Percentiles rank a stretch among this genome's conserved stretches.
These are phyloP conservation scores for Arvicanthis niloticus DNA, from an alignment of 2,113 vertebrate genomes.

Conservation along the genomic window DNA sequence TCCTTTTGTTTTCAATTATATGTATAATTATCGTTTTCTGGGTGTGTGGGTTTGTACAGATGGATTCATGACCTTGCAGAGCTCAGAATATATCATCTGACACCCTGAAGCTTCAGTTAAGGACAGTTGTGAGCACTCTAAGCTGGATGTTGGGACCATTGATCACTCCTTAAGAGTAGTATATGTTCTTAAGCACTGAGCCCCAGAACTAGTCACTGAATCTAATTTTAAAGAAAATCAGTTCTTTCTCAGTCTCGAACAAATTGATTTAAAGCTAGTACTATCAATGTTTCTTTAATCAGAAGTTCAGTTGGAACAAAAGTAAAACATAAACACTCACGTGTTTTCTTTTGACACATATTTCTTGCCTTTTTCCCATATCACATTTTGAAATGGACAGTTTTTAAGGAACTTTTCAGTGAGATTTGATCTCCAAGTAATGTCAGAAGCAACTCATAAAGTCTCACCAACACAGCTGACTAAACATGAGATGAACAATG, in stretches of 20 bases:
- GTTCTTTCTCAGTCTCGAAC: not conserved
- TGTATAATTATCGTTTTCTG: not conserved
- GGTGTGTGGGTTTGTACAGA: not conserved
- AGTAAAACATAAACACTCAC: not conserved
- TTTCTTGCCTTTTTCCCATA: not conserved
- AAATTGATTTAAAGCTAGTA: not conserved
- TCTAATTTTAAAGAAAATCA: not conserved
- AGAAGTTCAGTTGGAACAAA: not conserved
- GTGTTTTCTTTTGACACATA: not conserved
- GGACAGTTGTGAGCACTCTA: not conserved
- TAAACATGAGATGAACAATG: not conserved
- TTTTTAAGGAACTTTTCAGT: not conserved
- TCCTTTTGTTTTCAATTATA: not conserved
- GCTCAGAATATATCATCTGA: not conserved
- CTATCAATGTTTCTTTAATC: not conserved
- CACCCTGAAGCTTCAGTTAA: not conserved
- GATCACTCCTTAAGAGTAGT: not conserved
- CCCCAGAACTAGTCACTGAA: not conserved
- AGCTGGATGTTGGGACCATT: too few species aligned
- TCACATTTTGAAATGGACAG: not conserved
- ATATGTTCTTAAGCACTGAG: not conserved
- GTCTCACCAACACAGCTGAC: not conserved
- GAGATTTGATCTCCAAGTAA: not conserved
- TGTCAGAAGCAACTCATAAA: not conserved
- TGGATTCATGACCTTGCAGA: too few species aligned